phyloP scores from a whole-genome alignment of 2,888 invertebrate genomes.

The Drosophila multiciliata region DNA sequence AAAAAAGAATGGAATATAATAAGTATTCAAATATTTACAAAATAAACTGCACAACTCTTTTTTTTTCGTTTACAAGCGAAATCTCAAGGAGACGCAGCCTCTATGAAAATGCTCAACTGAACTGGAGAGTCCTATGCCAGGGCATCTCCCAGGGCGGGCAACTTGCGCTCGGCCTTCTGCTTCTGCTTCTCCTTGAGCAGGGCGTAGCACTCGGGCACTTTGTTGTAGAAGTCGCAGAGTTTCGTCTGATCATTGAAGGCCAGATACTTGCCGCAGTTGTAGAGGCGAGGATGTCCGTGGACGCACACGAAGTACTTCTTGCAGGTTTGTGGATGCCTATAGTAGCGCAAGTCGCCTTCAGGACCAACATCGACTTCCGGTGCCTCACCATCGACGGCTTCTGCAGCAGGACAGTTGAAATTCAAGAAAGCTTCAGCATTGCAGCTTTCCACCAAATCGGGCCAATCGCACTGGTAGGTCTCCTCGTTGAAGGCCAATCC shows the following conservation, averaged over 20 bases:
- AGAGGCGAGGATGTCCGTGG: constrained; percentile 89
- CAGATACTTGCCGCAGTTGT: constrained; percentile 91
- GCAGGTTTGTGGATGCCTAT: constrained; percentile 88
- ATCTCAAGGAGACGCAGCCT: constrained; percentile 54
- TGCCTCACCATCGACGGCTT: constrained; percentile 58
- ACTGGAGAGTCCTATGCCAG: constrained; percentile 18
- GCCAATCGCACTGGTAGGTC: constrained; percentile 93
- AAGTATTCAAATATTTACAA: constrained; percentile 31
- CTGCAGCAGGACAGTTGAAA: constrained; percentile 88
- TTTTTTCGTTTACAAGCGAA: constrained; percentile 7
- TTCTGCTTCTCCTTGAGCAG: constrained; percentile 78
- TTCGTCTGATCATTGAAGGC: constrained; percentile 91
- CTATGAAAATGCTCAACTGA: constrained; percentile 19
- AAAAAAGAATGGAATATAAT: constrained; percentile 20
- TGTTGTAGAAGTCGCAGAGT: constrained; percentile 87
- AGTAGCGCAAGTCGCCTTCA: constrained; percentile 84
- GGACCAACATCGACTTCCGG: constrained; percentile 82
- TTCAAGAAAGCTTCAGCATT: constrained; percentile 92
- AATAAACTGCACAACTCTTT: constrained; percentile 30
- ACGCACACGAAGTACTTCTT: constrained; percentile 93
- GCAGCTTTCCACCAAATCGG: constrained; percentile 92
- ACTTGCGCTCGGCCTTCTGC: constrained; percentile 56
- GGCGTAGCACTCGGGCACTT: constrained; percentile 82
- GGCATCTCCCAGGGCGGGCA: constrained; percentile 29
- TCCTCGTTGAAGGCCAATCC: constrained; percentile 92